phyloP scores from a whole-genome alignment of 2,797 vertebrate genomes.

The Florisuga fusca region DNA sequence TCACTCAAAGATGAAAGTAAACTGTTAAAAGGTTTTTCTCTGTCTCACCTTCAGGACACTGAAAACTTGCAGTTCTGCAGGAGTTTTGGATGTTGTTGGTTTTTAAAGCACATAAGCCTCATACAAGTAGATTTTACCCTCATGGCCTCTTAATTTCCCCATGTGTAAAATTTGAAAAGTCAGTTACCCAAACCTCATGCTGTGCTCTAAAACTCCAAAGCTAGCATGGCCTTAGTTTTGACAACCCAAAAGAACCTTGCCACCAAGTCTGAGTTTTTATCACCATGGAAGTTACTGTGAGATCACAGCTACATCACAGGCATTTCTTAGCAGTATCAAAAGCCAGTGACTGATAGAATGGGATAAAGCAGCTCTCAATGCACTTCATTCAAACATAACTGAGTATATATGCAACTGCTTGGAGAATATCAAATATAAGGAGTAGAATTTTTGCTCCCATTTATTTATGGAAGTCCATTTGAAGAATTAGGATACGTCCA shows the following conservation, averaged over 20 bases:
- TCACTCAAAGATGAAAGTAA: not conserved
- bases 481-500: not conserved
- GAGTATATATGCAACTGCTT: not conserved
- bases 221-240: not conserved
- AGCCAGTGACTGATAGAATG: not conserved
- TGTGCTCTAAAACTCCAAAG: not conserved
- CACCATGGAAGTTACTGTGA: not conserved
- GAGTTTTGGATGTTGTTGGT: rapidly evolving
- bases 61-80: not conserved
- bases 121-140: not conserved
- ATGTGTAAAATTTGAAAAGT: not conserved
- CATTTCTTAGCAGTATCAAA: not conserved
- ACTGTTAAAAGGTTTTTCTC: not conserved
- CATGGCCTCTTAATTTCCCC: not conserved
- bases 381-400: not conserved
- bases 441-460: not conserved
- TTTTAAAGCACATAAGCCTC: not conserved
- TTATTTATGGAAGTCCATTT: not conserved
- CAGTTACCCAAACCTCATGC: not conserved
- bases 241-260: not conserved
- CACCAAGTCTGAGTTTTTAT: not conserved
- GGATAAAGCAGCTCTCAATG: not conserved
- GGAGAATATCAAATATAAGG: not conserved
- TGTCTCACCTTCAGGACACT: not conserved
- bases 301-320: not conserved